Conservation (phyloP, 2,113 vertebrate species). For the Illadopsis cleaveri region DNA sequence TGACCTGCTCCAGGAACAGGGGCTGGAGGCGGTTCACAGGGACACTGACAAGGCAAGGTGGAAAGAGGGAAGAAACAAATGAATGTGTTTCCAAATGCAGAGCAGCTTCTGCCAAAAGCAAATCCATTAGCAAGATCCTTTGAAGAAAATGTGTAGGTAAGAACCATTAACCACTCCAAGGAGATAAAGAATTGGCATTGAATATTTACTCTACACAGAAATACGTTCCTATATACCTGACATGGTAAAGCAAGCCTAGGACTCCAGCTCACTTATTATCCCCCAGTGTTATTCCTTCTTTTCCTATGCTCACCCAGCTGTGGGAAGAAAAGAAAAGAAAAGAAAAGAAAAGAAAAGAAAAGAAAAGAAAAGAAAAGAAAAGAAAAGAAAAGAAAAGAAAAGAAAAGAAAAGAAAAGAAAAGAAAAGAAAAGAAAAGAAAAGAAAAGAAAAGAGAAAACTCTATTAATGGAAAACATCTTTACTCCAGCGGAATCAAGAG, state of each 20-base stretch:
- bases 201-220: background rate
- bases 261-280: background rate
- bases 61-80: background rate
- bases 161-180: background rate
- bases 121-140: background rate
- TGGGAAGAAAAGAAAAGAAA: too few species aligned
- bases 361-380: background rate
- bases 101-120: background rate
- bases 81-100: background rate
- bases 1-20: background rate
- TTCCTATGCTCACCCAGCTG: background rate
- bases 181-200: background rate
- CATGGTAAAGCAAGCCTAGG: background rate
- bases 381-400: too few species aligned
- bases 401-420: background rate
- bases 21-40: conserved; percentile 3
- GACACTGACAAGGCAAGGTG: background rate
- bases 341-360: background rate
- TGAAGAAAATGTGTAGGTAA: background rate
- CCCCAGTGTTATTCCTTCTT: background rate
- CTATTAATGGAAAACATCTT: background rate
- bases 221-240: background rate
- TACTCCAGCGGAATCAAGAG: background rate
- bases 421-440: background rate
- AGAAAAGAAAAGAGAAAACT: background rate